phyloP scores from a whole-genome alignment of 2,113 vertebrate species.

The Serinus canaria region DNA sequence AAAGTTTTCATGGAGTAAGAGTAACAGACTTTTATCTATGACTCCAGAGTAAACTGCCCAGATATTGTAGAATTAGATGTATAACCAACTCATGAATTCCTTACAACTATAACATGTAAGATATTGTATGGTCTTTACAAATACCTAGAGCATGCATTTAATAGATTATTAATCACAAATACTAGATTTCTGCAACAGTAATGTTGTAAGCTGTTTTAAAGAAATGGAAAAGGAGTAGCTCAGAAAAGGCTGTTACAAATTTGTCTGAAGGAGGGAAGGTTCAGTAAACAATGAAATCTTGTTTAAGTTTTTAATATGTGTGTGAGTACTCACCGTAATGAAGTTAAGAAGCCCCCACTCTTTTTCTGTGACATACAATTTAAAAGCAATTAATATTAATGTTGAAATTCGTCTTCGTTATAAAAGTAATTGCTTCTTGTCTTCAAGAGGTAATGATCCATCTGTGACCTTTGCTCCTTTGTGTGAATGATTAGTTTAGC shows the following conservation, averaged over 20 bases:
- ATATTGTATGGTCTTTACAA: neutral
- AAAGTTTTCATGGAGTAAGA: neutral
- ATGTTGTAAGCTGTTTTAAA: neutral
- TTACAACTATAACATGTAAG: neutral
- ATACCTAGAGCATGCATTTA: neutral
- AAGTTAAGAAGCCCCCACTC: neutral
- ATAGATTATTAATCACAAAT: conserved; percentile 9
- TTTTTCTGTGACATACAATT: neutral
- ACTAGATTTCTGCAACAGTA: neutral
- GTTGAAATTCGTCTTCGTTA: neutral
- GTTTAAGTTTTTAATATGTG: neutral
- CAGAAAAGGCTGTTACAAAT: neutral
- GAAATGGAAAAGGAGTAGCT: neutral
- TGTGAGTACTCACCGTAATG: neutral
- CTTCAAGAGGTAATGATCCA: neutral
- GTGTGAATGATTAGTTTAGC: neutral
- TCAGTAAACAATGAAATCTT: neutral
- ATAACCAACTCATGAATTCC: neutral
- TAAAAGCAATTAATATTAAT: neutral
- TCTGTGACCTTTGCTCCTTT: neutral
- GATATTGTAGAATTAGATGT: neutral
- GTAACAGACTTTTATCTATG: neutral
- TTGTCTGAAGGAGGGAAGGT: neutral
- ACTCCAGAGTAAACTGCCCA: neutral
- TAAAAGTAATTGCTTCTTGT: neutral